Conservation (phyloP, 2,888 invertebrate genomes). For the Lacanobia wlatinum region DNA sequence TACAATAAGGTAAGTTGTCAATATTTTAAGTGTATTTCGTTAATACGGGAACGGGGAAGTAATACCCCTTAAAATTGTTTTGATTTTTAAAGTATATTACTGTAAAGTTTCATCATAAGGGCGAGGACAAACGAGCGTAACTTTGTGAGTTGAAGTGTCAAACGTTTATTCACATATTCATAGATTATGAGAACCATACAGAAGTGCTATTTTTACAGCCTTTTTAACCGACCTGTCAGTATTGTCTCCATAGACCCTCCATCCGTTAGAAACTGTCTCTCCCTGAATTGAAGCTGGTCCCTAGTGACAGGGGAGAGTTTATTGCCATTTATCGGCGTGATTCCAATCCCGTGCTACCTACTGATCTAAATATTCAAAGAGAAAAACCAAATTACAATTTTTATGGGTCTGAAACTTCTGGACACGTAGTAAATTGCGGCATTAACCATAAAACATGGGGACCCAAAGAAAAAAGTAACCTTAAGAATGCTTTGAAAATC, state of each 20-base stretch:
- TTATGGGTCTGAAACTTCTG: constrained; percentile 29
- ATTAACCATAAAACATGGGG: constrained; percentile 18
- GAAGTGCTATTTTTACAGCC: not conserved
- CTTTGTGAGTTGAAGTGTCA: too few relatives aligned
- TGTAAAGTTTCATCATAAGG: too few relatives aligned
- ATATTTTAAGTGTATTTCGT: not conserved
- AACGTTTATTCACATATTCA: too few relatives aligned
- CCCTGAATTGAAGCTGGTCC: constrained; percentile 12
- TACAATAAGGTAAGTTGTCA: too few relatives aligned
- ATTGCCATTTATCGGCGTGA: constrained; percentile 50
- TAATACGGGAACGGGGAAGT: too few relatives aligned
- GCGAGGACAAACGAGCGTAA: too few relatives aligned
- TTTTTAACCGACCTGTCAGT: constrained; percentile 7
- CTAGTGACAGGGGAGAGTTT: constrained; percentile 41
- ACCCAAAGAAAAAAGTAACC: too few relatives aligned
- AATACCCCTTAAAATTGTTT: too few relatives aligned
- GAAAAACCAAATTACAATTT: constrained; percentile 44
- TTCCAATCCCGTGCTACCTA: constrained; percentile 29
- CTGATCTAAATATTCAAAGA: constrained; percentile 49
- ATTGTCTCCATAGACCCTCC: not conserved
- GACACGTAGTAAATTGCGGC: constrained; percentile 30
- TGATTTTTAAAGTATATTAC: too few relatives aligned
- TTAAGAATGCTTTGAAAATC: not conserved
- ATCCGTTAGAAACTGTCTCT: constrained; percentile 17
- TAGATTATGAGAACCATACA: not conserved